phyloP scores from a whole-genome alignment of 2,797 vertebrate species.

The Astyanax mexicanus region DNA sequence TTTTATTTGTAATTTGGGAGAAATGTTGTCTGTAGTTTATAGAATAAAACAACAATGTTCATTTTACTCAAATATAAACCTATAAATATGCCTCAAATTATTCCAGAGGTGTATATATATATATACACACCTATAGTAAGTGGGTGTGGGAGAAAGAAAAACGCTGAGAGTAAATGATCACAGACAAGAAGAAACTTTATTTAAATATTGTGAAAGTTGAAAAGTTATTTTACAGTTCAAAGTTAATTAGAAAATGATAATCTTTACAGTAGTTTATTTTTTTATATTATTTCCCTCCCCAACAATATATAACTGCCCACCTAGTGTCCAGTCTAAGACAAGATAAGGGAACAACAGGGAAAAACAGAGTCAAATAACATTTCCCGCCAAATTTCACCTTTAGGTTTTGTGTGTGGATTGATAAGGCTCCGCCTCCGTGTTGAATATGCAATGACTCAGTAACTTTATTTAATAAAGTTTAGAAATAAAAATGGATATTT shows the following conservation, averaged over 20 bases:
- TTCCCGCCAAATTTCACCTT: conserved; percentile 28
- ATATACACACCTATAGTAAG: too few relatives aligned
- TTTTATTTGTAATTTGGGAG: too few relatives aligned
- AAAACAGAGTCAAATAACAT: conserved; percentile 26
- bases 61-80: too few relatives aligned
- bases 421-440: background rate
- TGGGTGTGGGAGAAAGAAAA: background rate
- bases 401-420: background rate
- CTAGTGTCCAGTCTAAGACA: conserved; percentile 86
- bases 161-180: conserved; percentile 74
- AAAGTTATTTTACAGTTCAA: conserved; percentile 99
- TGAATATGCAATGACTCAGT: conserved; percentile 12
- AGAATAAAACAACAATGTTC: too few relatives aligned
- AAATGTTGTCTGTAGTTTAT: too few relatives aligned
- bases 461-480: conserved; percentile 18
- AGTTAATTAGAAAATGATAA: conserved; percentile 91
- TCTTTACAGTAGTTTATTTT: conserved; percentile 96
- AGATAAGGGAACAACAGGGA: conserved; percentile 38
- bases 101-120: too few relatives aligned
- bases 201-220: conserved; percentile 99
- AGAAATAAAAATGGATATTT: conserved; percentile 20
- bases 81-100: too few relatives aligned
- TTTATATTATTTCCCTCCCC: conserved; percentile 79
- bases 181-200: conserved; percentile 99
- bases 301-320: conserved; percentile 91